These are phyloP conservation scores for Apomyelois bistriatella DNA, from an alignment of 2,888 invertebrate species.

Conservation along the genomic window DNA sequence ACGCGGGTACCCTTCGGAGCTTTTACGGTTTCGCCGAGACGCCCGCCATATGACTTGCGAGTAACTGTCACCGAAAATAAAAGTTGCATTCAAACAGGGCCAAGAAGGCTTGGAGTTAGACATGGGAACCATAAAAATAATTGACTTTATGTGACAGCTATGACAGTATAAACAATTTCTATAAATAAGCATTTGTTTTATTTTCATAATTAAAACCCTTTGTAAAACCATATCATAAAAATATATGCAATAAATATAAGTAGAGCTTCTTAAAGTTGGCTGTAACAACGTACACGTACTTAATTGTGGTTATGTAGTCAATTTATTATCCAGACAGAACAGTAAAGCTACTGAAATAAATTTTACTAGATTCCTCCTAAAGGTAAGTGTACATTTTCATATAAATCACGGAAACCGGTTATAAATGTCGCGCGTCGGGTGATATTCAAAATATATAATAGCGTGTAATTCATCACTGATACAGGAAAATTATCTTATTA, in stretches of 20 bases:
- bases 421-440: not conserved
- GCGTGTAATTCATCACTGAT: conserved; percentile 1
- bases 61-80: conserved; percentile 35
- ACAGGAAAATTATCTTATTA: not conserved
- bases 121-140: too few species aligned
- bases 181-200: too few species aligned
- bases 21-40: conserved; percentile 68
- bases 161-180: too few species aligned
- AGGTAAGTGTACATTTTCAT: not conserved
- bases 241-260: too few species aligned
- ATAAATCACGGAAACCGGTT: conserved; percentile 9
- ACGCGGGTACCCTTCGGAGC: conserved; percentile 42
- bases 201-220: too few species aligned
- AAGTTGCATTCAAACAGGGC: too few species aligned
- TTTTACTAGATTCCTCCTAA: not conserved
- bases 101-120: too few species aligned
- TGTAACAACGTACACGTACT: too few species aligned
- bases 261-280: not conserved
- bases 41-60: conserved; percentile 62
- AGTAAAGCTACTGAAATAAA: not conserved
- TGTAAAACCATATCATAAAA: too few species aligned
- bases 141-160: too few species aligned
- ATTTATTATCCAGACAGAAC: too few species aligned
- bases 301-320: not conserved
- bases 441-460: conserved; percentile 3